Evolutionary conservation across 2,113 vertebrate species (phyloP).

Genomic region (Rhodinocichla rosea): DNA sequence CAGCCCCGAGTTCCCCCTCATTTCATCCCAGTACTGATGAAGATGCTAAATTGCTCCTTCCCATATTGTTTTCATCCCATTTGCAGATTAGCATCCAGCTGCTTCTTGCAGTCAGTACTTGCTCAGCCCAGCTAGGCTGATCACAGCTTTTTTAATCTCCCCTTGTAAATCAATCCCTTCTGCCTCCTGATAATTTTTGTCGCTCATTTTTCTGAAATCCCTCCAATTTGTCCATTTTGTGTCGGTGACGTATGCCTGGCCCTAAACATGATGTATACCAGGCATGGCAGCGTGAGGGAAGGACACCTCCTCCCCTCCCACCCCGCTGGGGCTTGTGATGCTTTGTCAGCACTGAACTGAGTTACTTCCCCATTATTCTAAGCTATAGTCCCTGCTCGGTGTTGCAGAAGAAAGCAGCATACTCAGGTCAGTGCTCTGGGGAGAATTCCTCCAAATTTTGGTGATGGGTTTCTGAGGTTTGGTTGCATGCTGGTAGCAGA

Average conservation of each 20-base stretch:
- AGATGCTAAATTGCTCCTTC: conserved; percentile 1
- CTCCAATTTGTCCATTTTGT: conserved; percentile 63
- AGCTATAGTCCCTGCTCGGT: conserved; percentile 62
- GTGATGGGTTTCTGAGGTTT: neutral
- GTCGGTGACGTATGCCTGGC: conserved; percentile 36
- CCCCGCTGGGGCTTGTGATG: conserved; percentile 62
- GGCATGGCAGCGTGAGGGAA: conserved; percentile 57
- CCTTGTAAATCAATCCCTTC: conserved; percentile 48
- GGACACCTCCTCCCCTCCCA: conserved; percentile 64
- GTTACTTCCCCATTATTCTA: conserved; percentile 69
- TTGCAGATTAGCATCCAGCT: conserved; percentile 29
- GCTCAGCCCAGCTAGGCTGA: conserved; percentile 16
- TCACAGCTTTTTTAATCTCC: conserved; percentile 2
- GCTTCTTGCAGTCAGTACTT: conserved; percentile 6
- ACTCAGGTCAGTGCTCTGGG: conserved; percentile 60
- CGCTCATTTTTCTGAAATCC: conserved; percentile 39
- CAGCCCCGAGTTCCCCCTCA: neutral
- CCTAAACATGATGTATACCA: conserved; percentile 67
- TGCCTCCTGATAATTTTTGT: conserved; percentile 53
- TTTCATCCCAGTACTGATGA: neutral
- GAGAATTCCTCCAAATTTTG: conserved; percentile 55
- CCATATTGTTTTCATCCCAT: conserved; percentile 33
- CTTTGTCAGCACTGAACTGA: conserved; percentile 66
- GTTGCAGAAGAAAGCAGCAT: conserved; percentile 66
- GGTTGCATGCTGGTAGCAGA: neutral